Evolutionary conservation across 2,888 invertebrate genomes (phyloP).

Genomic region (Nematopogon swammerdamellus): DNA sequence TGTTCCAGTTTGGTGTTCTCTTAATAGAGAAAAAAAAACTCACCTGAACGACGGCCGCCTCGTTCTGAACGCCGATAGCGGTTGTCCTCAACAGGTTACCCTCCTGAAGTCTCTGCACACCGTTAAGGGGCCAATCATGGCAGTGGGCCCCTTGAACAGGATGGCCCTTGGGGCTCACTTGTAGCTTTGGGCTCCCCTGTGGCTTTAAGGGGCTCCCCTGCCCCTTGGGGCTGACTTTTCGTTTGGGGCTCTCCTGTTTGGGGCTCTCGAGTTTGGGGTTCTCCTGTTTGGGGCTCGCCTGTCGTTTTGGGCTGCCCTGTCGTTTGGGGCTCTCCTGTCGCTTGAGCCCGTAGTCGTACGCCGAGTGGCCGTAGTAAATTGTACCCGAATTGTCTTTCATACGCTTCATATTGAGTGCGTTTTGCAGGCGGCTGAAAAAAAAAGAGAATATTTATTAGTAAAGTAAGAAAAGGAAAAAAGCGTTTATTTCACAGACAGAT

Average conservation of each 20-base stretch:
- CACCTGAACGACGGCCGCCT: background rate
- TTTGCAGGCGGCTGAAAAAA: too few species aligned
- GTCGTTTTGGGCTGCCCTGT: background rate
- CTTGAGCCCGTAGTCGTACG: conserved; percentile 11
- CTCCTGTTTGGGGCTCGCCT: background rate
- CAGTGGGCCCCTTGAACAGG: too few species aligned
- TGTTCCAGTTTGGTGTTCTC: too few species aligned
- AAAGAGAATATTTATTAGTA: too few species aligned
- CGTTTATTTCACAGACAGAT: too few species aligned
- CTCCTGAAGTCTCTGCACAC: conserved; percentile 13
- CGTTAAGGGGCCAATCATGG: too few species aligned
- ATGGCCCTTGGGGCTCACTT: too few species aligned
- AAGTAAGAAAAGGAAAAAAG: too few species aligned
- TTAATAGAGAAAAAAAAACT: conserved; percentile 1
- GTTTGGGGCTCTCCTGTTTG: conserved; percentile 20
- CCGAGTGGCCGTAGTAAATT: conserved; percentile 20
- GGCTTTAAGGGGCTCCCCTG: too few species aligned
- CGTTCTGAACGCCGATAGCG: conserved; percentile 26
- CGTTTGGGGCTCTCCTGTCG: conserved; percentile 14
- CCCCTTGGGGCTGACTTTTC: too few species aligned
- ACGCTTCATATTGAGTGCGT: too few species aligned
- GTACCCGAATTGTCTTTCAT: conserved; percentile 43
- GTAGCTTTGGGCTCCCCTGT: too few species aligned
- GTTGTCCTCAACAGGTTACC: conserved; percentile 37
- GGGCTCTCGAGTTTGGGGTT: conserved; percentile 14